These are phyloP conservation scores for Papilio protenor DNA, from an alignment of 2,888 invertebrate species.

Conservation along the genomic window DNA sequence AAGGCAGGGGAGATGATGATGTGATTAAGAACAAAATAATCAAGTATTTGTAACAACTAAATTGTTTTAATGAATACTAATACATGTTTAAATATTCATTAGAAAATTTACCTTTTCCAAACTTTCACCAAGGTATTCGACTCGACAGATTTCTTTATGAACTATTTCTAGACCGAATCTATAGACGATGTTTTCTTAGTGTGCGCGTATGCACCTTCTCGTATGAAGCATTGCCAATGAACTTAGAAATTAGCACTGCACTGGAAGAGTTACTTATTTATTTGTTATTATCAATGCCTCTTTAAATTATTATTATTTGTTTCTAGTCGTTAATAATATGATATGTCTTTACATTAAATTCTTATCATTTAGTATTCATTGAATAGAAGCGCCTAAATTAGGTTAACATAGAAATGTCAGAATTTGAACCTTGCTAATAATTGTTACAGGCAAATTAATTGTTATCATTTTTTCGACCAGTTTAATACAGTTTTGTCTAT, in stretches of 20 bases:
- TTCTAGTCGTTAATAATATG: too few relatives aligned
- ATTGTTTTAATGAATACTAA: too few relatives aligned
- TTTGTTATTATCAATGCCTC: not conserved
- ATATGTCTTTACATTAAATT: too few relatives aligned
- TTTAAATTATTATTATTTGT: too few relatives aligned
- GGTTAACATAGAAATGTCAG: too few relatives aligned
- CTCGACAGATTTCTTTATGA: constrained; percentile 64
- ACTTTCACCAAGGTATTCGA: constrained; percentile 27
- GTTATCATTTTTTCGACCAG: not conserved
- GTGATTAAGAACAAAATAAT: too few relatives aligned
- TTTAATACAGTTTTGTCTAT: not conserved
- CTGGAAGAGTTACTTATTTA: constrained; percentile 57
- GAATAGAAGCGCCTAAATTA: too few relatives aligned
- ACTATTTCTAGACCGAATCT: constrained; percentile 74
- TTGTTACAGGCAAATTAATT: not conserved
- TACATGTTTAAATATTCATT: not conserved
- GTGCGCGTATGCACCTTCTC: constrained; percentile 75
- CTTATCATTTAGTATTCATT: too few relatives aligned
- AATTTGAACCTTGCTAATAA: too few relatives aligned
- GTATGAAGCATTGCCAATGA: constrained; percentile 67
- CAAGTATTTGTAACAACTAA: too few relatives aligned
- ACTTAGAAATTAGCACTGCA: constrained; percentile 65
- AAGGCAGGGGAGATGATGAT: too few relatives aligned
- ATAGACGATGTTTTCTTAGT: constrained; percentile 63
- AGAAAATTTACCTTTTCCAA: not conserved